Base-by-base conservation (phyloP, 2,113 vertebrate genomes). In the Cynocephalus volans region DNA sequence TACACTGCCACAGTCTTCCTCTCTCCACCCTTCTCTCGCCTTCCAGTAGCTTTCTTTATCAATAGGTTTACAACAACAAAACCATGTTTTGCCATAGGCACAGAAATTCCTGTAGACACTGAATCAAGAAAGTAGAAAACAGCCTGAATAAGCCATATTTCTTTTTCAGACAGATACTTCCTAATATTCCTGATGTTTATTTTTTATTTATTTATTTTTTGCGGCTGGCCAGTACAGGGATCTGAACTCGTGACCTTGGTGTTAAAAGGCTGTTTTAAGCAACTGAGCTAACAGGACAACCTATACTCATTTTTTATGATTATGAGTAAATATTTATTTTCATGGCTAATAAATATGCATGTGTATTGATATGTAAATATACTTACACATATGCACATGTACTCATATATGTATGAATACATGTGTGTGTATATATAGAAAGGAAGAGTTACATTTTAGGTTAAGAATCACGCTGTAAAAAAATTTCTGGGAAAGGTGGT, bases 401-500 rank as follows among this genome's bases (percentile, higher is more conserved):
- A 62, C 11, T 8, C 24, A 56, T 56, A 52, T 45, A 62, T 26
- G 58, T 56, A 58, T 45, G 52, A 62, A 14, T 72, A 23, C 23
- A 33, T 70, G 67, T 69, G 33, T 69, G 5, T 70, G 52, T 31
- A 52, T 10, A 19, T 19, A 80, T 70, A 70, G 12, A 75, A 41
- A 77, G 14, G 33, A 31, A 64, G 6, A 83, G 26, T 13, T 84
- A 84, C 81, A 17, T 9, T 97, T 48, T 58, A 92, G 54, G 28
- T 85, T 96, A 93, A 85, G 79, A 56, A 54, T n/a, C 52, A 56
- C 28, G 52, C 50, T 96, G 19, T 33, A 93, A 96, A 93, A 93
- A 75, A 82, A 15, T 19, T 93, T 86, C 62, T 93, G 75, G 67
- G 52, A 95, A 96, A 83, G 50, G 17, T 67, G 14, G 58, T 67